Evolutionary conservation across 53 echinoderm and acorn worm genomes (phyloP), one percentile per base, ranked within the genome.

Genomic region (Actinopyga echinites): DNA sequence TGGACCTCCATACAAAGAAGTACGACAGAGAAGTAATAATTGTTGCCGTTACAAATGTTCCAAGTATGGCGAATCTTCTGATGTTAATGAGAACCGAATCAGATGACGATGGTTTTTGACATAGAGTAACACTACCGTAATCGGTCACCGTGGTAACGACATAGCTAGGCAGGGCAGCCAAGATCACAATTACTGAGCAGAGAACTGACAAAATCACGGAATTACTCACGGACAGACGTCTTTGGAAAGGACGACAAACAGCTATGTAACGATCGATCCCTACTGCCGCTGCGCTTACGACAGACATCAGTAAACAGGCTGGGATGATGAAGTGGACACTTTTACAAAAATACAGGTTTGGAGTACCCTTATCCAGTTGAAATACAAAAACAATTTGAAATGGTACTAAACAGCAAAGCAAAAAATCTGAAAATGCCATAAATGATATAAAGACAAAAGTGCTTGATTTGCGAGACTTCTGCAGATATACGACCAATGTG

Each of bases 221-320:
- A 13, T 34, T 67, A 15, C 31, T 34, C 20, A 67, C 68, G 4
- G 68, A 67, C 35, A 67, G 68, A 30, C 68, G 68, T 34, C 34
- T 12, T 38, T 21, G 33, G 33, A 67, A 1, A 19, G 68, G 68
- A 33, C 37, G 68, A 67, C 68, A 67, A 35, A 67, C 38, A 4
- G 68, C 68, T 22, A 67, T 13, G 68, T 67, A 67, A n/a, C 68
- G 68, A 67, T 67, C 68, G 34, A 67, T 15, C 12, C 68, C 35
- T 32, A 67, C 68, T 3, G 68, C 68, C 11, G 68, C 68, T 19
- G 34, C 37, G 20, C 68, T 67, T 13, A 67, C 34, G 5, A 67
- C 5, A 8, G 68, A 67, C n/a, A 67, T 4, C 35, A 38, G 19
- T 33, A 67, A 5, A 67, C 68, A 67, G 12, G 68, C 33, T 30